These are phyloP conservation scores for Pheucticus melanocephalus DNA, from an alignment of 2,113 vertebrate genomes.

Conservation along the genomic window DNA sequence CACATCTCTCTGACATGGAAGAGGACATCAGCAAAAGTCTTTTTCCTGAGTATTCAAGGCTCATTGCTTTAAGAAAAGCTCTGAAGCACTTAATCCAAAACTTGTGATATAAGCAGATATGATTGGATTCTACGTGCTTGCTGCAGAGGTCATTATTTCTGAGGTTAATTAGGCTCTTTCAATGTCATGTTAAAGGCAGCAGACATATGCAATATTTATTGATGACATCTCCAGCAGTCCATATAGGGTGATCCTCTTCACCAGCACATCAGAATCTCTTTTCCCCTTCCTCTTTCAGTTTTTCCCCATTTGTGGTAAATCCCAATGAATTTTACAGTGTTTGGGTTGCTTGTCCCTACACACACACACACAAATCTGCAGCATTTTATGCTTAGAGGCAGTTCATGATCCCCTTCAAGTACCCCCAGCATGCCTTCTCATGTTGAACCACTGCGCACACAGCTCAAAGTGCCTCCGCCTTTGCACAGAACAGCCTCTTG, in stretches of 20 bases:
- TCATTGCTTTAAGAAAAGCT: neutral
- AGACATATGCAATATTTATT: neutral
- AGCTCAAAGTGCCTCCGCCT: constrained; percentile 48
- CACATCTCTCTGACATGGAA: neutral
- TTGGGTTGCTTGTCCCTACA: neutral
- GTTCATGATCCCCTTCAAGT: neutral
- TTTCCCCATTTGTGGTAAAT: neutral
- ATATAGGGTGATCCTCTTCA: neutral
- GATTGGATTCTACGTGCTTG: neutral
- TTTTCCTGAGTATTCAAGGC: neutral
- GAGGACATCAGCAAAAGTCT: neutral
- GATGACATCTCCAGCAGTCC: neutral
- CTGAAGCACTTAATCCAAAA: neutral
- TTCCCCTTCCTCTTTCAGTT: neutral
- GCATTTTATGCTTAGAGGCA: neutral
- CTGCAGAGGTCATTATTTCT: neutral
- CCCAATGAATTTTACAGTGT: neutral
- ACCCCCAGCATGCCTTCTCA: neutral
- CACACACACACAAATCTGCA: neutral
- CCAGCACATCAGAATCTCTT: neutral
- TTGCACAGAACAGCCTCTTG: constrained; percentile 33
- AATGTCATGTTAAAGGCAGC: neutral
- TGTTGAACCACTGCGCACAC: neutral
- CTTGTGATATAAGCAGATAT: neutral
- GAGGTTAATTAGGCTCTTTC: constrained; percentile 15